Conservation (phyloP, 2,797 vertebrate genomes). For the Ctenopoma kingsleyae region DNA sequence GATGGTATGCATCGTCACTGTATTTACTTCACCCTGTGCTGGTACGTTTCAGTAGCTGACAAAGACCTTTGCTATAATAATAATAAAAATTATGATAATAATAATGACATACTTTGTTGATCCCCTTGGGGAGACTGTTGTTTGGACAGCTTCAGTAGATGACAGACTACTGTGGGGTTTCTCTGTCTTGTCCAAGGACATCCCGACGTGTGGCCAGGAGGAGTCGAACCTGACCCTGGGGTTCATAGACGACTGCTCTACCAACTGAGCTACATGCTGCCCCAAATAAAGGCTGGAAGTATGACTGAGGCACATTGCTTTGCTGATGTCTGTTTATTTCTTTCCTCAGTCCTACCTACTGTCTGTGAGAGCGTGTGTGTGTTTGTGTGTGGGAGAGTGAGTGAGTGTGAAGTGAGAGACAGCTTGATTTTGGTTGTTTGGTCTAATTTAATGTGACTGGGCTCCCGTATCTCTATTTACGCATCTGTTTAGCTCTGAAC, state of each 20-base stretch:
- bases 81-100: too few relatives aligned
- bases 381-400: conserved; percentile 20
- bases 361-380: conserved; percentile 37
- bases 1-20: conserved; percentile 69
- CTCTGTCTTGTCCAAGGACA: too few relatives aligned
- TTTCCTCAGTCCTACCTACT: conserved; percentile 30
- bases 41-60: conserved; percentile 27
- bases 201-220: too few relatives aligned
- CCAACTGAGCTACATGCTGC: too few relatives aligned
- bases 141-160: too few relatives aligned
- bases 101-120: too few relatives aligned
- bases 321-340: conserved; percentile 46
- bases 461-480: conserved; percentile 79
- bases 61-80: conserved; percentile 27
- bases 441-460: conserved; percentile 74
- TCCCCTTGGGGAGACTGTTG: too few relatives aligned
- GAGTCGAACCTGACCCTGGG: too few relatives aligned
- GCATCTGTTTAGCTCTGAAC: conserved; percentile 79
- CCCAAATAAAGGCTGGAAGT: conserved; percentile 23
- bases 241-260: too few relatives aligned
- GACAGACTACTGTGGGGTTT: too few relatives aligned
- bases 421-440: conserved; percentile 70
- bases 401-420: conserved; percentile 44
- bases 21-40: conserved; percentile 61
- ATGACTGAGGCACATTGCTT: conserved; percentile 49